Percentiles rank a stretch among this genome's conserved stretches.
Conservation (phyloP, 2,888 invertebrate genomes). For the Agrotis ipsilon region DNA sequence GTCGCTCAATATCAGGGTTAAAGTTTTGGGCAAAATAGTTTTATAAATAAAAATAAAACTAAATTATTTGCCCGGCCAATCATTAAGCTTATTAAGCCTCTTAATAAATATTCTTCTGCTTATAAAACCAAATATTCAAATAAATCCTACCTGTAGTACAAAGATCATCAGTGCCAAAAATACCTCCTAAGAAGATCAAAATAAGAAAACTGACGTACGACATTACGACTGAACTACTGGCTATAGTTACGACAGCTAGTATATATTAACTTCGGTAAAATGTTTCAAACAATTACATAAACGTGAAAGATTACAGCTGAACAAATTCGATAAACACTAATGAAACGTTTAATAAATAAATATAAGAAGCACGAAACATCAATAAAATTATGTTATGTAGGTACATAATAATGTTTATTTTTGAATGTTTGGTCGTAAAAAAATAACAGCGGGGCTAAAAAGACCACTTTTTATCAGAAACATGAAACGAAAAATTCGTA, state of each 20-base stretch:
- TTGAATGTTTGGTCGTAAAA: too few relatives aligned
- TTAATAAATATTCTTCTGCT: not conserved
- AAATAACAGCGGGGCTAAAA: too few relatives aligned
- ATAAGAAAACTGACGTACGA: constrained; percentile 40
- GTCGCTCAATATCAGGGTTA: constrained; percentile 29
- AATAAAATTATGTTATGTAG: constrained; percentile 37
- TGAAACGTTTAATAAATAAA: constrained; percentile 6
- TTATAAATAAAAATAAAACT: too few relatives aligned
- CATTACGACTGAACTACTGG: constrained; percentile 40
- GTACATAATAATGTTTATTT: too few relatives aligned
- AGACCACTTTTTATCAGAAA: too few relatives aligned
- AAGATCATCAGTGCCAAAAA: not conserved
- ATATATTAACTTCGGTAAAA: constrained; percentile 40
- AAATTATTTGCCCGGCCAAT: too few relatives aligned
- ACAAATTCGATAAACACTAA: constrained; percentile 49
- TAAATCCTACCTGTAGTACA: constrained; percentile 12
- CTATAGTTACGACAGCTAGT: constrained; percentile 2
- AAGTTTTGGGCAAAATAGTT: constrained; percentile 9
- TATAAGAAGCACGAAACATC: constrained; percentile 32
- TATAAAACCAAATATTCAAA: not conserved
- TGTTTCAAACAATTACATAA: constrained; percentile 43
- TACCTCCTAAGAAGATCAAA: constrained; percentile 28
- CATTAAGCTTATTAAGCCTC: too few relatives aligned
- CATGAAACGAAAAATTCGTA: too few relatives aligned
- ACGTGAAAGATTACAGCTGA: constrained; percentile 23